Evolutionary conservation across 2,888 invertebrate species (phyloP).

Genomic region (Branchipolynoe longqiensis): DNA sequence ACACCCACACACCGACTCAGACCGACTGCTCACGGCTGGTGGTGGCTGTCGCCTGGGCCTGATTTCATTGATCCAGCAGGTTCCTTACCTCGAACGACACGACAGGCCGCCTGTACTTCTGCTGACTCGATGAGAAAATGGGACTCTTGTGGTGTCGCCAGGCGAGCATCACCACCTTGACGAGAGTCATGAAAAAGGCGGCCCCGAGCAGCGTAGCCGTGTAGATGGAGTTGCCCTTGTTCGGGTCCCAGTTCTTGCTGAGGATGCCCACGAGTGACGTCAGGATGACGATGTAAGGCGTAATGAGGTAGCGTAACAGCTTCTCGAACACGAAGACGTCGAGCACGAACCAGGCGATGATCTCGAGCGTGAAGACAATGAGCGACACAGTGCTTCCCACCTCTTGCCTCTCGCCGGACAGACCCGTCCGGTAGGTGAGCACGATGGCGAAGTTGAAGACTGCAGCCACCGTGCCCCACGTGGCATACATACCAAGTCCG

Average conservation of each 20-base stretch:
- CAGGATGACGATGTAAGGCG: constrained; percentile 77
- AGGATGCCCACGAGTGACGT: constrained; percentile 75
- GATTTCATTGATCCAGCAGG: constrained; percentile 58
- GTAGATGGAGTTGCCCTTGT: constrained; percentile 66
- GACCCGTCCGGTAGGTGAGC: constrained; percentile 68
- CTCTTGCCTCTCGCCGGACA: constrained; percentile 57
- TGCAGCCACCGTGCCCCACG: constrained; percentile 77
- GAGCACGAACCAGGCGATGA: constrained; percentile 73
- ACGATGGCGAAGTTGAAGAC: constrained; percentile 77
- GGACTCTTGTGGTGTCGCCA: constrained; percentile 66
- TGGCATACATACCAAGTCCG: constrained; percentile 77
- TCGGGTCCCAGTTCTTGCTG: constrained; percentile 63
- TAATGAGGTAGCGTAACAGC: constrained; percentile 77
- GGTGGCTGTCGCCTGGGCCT: constrained; percentile 51
- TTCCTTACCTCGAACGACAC: constrained; percentile 60
- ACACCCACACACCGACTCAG: not conserved
- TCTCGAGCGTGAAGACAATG: constrained; percentile 70
- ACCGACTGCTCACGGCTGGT: constrained; percentile 47
- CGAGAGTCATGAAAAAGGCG: constrained; percentile 60
- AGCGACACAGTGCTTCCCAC: constrained; percentile 72
- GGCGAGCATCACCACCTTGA: constrained; percentile 64
- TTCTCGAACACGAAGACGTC: constrained; percentile 75
- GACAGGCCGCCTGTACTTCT: constrained; percentile 59
- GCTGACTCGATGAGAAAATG: constrained; percentile 60
- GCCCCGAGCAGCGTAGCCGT: constrained; percentile 63